These are phyloP conservation scores for Asteroscopus sphinx DNA, from an alignment of 2,888 invertebrate genomes.

Conservation along the genomic window DNA sequence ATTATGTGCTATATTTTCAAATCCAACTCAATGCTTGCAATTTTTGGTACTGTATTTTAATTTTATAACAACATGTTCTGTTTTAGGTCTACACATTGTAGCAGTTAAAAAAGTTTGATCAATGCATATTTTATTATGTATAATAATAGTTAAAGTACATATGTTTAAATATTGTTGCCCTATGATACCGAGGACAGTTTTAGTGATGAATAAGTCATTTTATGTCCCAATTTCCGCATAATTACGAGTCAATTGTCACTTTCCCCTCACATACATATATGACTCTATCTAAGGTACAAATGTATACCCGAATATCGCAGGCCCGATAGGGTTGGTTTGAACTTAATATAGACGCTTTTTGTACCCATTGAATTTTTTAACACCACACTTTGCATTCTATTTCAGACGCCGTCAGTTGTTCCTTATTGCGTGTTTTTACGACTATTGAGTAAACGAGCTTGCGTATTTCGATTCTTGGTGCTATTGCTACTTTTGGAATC, in stretches of 20 bases:
- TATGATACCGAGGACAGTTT: no score
- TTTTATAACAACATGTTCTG: no score
- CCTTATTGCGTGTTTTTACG: conserved; percentile 1
- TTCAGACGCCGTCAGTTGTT: neutral
- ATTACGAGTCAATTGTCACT: conserved; percentile 2
- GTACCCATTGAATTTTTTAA: conserved; percentile 19
- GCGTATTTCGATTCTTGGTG: neutral
- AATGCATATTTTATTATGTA: no score
- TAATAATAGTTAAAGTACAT: no score
- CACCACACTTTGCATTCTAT: conserved; percentile 11
- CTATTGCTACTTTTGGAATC: neutral
- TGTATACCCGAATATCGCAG: neutral
- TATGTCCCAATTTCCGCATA: neutral
- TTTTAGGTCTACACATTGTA: no score
- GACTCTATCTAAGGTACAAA: neutral
- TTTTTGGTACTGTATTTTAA: no score
- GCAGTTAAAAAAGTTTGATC: no score
- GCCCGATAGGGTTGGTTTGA: neutral
- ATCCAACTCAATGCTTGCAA: no score
- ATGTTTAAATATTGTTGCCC: no score
- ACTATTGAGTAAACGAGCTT: neutral
- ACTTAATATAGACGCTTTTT: neutral
- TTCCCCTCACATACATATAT: neutral
- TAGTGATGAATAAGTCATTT: no score
- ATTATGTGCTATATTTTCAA: no score